Base-by-base conservation (phyloP, 2,113 vertebrate species). In the Rhinogobius similis region DNA sequence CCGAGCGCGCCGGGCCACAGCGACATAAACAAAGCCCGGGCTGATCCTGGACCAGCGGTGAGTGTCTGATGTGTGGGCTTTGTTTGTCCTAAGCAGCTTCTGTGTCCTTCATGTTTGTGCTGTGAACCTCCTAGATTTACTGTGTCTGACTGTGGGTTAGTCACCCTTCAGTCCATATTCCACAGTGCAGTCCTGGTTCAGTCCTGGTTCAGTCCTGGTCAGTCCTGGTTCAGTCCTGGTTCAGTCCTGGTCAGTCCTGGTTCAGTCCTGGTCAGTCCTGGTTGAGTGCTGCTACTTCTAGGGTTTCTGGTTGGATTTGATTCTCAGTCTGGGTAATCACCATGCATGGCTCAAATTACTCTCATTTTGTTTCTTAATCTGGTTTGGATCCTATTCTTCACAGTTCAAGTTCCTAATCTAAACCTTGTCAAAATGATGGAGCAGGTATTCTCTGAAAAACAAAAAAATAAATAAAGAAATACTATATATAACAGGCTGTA, bases 11-110 rank as follows among this genome's bases (percentile, higher is more conserved):
- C 46, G 46, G 43, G 16, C 43, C 43, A 46, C 43, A 46, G 43
- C 43, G 43, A 18, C 16, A 55, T 55, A 55, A 55, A 55, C 52
- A 55, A 55, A 55, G 21, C 52, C 21, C 48, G 48, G 48, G n/a
- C 48, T 52, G 48, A 52, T 53, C 21, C 21, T 24, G 50, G 50
- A 53, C 50, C 50, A 53, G 50, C 4, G 52, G 52, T 24, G 52
- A 55, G 52, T 55, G 10, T 13, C 23, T 26, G 1, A 9, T 23
- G 21, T 52, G 0, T 3, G 2, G 50, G n/a, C 11, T 52, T 52
- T 23, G 52, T 55, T 13, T 26, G 52, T 53, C 52, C n/a, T 23
- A 55, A 21, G 8, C 20, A n/a, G 8, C 13, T 36, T 7, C 32
- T 36, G 32, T n/a, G n/a, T n/a, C n/a, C 32, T 8, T 36, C 32